These are phyloP conservation scores for Intellagama lesueurii DNA, from an alignment of 2,797 vertebrate genomes.

Conservation along the genomic window DNA sequence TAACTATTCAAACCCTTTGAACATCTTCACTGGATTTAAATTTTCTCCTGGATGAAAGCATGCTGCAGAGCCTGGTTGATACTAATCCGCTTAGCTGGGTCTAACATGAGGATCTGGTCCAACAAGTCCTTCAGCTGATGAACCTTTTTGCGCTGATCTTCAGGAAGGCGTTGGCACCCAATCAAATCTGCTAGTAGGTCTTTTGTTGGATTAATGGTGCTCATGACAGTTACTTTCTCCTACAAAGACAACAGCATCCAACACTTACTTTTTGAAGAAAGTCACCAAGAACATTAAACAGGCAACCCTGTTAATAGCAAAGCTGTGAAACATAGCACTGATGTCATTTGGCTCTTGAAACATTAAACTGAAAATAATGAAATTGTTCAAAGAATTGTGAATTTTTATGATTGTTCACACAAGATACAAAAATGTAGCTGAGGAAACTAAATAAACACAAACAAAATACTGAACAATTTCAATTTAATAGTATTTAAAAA, in stretches of 20 bases:
- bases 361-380: background rate
- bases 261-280: constrained; percentile 6
- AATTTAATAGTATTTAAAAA: background rate
- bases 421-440: background rate
- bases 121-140: constrained; percentile 98
- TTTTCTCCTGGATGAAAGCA: constrained; percentile 99
- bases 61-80: constrained; percentile 99
- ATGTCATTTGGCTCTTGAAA: background rate
- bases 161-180: constrained; percentile 95
- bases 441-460: background rate
- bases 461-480: background rate
- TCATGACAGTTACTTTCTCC: constrained; percentile 99
- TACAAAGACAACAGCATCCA: constrained; percentile 74
- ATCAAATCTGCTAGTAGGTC: constrained; percentile 97
- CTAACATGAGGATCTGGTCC: constrained; percentile 98
- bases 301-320: background rate
- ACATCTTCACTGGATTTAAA: constrained; percentile 86
- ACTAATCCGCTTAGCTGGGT: constrained; percentile 98
- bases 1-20: constrained; percentile 87
- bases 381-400: background rate
- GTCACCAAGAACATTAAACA: background rate
- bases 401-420: background rate
- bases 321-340: background rate
- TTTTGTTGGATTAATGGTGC: constrained; percentile 99
- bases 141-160: constrained; percentile 99